Percentiles rank a stretch among this genome's conserved stretches.
Conservation (phyloP, 2,797 vertebrate genomes). For the Clamator glandarius region DNA sequence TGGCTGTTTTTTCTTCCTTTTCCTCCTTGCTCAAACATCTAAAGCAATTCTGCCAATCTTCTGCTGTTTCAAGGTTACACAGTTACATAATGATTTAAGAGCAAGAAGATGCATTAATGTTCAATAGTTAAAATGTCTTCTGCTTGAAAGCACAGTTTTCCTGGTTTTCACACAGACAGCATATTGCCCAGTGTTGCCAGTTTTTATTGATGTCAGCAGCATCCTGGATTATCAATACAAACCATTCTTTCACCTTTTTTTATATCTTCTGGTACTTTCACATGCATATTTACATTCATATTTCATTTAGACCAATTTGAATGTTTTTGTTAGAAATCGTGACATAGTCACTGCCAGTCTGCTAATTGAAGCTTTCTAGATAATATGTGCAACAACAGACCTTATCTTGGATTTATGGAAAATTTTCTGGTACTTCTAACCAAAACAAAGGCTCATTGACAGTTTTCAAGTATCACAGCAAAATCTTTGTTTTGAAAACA, state of each 20-base stretch:
- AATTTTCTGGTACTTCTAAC: neutral
- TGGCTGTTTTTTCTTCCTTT: neutral
- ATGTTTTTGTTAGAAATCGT: neutral
- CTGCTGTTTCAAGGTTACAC: neutral
- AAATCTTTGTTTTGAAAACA: neutral
- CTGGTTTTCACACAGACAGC: neutral
- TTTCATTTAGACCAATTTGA: neutral
- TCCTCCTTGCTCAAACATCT: neutral
- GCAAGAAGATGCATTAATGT: neutral
- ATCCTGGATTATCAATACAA: neutral
- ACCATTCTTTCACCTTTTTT: neutral
- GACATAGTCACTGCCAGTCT: neutral
- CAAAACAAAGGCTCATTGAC: neutral
- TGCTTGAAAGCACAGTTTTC: neutral
- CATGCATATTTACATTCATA: neutral
- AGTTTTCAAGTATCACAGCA: neutral
- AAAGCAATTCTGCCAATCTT: neutral
- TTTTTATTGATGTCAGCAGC: neutral
- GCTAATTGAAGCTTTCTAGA: neutral
- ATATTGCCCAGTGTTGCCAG: rapidly evolving
- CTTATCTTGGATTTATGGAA: neutral
- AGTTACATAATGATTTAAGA: neutral
- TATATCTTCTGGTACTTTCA: neutral
- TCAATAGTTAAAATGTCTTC: neutral
- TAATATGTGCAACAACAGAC: neutral